Percentiles rank a stretch among this genome's conserved stretches.
Conservation (phyloP, 2,797 vertebrate genomes). For the Carapus acus region DNA sequence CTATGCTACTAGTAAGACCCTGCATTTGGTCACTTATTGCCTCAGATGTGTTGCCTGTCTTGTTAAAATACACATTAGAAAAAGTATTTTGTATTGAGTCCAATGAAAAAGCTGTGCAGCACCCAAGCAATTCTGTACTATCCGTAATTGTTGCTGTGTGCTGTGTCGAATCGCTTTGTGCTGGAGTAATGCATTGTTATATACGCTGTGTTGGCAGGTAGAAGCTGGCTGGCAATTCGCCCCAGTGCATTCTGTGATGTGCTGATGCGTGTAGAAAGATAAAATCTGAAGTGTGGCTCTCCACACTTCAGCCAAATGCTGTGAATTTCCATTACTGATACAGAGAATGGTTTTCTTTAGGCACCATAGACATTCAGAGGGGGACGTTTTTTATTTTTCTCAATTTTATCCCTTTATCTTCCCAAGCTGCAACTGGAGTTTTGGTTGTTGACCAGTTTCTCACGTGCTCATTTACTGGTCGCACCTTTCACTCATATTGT, state of each 20-base stretch:
- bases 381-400: slow-evolving; percentile 3
- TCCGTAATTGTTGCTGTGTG: background rate
- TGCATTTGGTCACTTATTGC: slow-evolving; percentile 4
- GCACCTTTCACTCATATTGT: too few species aligned
- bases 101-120: slow-evolving; percentile 3
- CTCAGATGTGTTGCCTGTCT: too few species aligned
- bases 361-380: slow-evolving; percentile 2
- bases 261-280: background rate
- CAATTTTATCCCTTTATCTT: background rate
- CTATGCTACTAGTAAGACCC: slow-evolving; percentile 3
- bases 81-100: slow-evolving; percentile 3
- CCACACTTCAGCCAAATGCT: slow-evolving; percentile 11
- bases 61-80: too few species aligned
- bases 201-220: background rate
- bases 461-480: slow-evolving; percentile 1
- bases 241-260: background rate
- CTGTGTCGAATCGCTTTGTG: background rate
- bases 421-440: background rate
- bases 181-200: background rate
- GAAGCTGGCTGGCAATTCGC: background rate
- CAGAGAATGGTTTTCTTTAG: slow-evolving; percentile 7
- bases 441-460: background rate
- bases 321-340: slow-evolving; percentile 15
- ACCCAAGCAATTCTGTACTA: background rate
- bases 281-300: slow-evolving; percentile 6